Evolutionary conservation across 2,113 vertebrate species (phyloP), one percentile per base, ranked within the genome.

Genomic region (Neopipo cinnamomea): DNA sequence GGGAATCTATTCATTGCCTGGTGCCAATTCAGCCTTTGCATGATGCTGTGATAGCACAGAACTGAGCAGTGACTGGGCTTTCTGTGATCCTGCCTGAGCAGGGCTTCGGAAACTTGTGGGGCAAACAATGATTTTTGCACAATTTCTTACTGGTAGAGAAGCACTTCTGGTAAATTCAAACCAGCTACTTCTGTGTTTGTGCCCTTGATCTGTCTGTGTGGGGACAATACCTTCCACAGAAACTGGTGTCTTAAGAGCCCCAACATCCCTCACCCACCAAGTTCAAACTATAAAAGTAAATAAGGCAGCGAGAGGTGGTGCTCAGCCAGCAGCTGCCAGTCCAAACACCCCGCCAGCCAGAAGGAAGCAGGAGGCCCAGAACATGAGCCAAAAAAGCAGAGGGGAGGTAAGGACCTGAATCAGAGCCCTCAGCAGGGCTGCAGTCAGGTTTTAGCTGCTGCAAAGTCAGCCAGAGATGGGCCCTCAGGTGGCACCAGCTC

Each of bases 231-330:
- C 25, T 41, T 49, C 31, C 22, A 27, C 1, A 70, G 20, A 30
- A 50, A 50, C 8, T 3, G 41, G 18, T 33, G 14, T 21, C 61
- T 14, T 39, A 8, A 22, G 41, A 56, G 44, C 21, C 33, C 56
- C 71, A 8, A 4, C 14, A 20, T 8, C 44, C 28, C 9, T 49
- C 27, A 5, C 7, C 2, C 3, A 17, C 14, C 56, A 19, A 22
- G 47, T 14, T 66, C 49, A 65, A 61, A 56, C 46, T 17, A 6
- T 1, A 8, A 14, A 24, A 47, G 58, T 16, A 17, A 27, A 21
- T 9, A 2, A 23, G 16, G 72, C 50, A 63, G 47, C 0, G 0
- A 35, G 70, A 58, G 28, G n/a, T 3, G 28, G 11, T 15, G 24
- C 8, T 52, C 16, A 46, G 79, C 49, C n/a, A n/a, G n/a, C n/a